Evolutionary conservation across 2,888 invertebrate genomes (phyloP).

Genomic region (Eupithecia subfuscata): DNA sequence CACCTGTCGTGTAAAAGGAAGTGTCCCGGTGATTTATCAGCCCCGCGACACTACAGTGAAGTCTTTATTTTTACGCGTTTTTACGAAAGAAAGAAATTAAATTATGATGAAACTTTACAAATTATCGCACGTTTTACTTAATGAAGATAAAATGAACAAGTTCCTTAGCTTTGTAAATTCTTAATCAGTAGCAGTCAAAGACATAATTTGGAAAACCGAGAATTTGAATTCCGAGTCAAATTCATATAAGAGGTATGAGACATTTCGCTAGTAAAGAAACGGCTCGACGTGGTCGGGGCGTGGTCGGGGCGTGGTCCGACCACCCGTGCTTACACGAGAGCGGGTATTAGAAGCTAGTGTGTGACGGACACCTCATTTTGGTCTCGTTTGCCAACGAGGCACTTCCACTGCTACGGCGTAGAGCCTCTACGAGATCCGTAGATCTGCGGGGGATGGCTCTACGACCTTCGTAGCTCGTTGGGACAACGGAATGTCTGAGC

Average conservation of each 20-base stretch:
- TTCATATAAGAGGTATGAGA: neutral
- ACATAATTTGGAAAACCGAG: neutral
- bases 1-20: conserved; percentile 11
- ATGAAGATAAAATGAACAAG: conserved; percentile 16
- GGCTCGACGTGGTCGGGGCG: neutral
- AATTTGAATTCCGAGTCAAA: neutral
- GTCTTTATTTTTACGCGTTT: conserved; percentile 13
- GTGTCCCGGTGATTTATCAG: conserved; percentile 10
- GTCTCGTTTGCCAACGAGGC: neutral
- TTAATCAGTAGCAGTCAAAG: neutral
- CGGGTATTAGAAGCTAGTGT: no score
- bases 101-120: conserved; percentile 8
- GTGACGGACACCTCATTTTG: no score
- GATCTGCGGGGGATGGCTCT: neutral
- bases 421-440: conserved; percentile 12
- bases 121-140: conserved; percentile 4
- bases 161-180: conserved; percentile 3
- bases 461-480: neutral
- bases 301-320: neutral
- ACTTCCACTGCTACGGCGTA: conserved; percentile 20
- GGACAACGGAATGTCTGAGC: neutral
- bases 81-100: conserved; percentile 1
- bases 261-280: neutral
- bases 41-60: conserved; percentile 5
- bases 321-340: neutral